These are phyloP conservation scores for Brachionus asplanchnoidis DNA, from an alignment of 1,140 invertebrate species.

Conservation along the genomic window DNA sequence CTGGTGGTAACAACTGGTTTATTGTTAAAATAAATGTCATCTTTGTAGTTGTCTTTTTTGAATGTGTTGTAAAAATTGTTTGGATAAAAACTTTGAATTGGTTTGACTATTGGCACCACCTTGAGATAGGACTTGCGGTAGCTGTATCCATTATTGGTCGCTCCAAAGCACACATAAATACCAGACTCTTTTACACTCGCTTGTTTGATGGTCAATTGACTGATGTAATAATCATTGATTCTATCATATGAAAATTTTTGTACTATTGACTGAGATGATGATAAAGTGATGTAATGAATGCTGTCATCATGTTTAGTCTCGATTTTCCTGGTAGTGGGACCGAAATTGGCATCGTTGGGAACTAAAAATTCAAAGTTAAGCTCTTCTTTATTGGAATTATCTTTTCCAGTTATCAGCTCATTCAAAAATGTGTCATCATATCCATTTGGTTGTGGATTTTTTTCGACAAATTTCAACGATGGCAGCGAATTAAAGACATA, in stretches of 20 bases:
- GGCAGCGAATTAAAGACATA: not conserved
- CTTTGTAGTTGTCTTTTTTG: not conserved
- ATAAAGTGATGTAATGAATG: slow-evolving; percentile 28
- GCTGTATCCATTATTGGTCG: slow-evolving; percentile 6
- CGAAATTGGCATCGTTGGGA: not conserved
- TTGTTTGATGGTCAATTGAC: slow-evolving; percentile 27
- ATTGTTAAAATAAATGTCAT: not conserved
- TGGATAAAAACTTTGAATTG: not conserved
- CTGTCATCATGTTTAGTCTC: slow-evolving; percentile 13
- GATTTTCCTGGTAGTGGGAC: not conserved
- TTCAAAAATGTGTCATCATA: slow-evolving; percentile 3
- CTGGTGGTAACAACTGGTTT: not conserved
- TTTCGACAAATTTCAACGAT: not conserved
- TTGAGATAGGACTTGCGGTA: slow-evolving; percentile 6
- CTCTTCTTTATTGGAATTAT: not conserved
- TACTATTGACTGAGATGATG: not conserved
- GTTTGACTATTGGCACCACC: not conserved
- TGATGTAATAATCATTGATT: not conserved
- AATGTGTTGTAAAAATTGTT: not conserved
- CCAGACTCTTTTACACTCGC: slow-evolving; percentile 22
- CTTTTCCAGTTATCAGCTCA: slow-evolving; percentile 7
- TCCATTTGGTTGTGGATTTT: not conserved
- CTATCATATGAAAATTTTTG: slow-evolving; percentile 7
- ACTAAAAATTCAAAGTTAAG: slow-evolving; percentile 19
- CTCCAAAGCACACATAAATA: slow-evolving; percentile 40